Evolutionary conservation across 2,888 invertebrate genomes (phyloP), one percentile per base, ranked within the genome.

Genomic region (Trissonchulus latispiculum): DNA sequence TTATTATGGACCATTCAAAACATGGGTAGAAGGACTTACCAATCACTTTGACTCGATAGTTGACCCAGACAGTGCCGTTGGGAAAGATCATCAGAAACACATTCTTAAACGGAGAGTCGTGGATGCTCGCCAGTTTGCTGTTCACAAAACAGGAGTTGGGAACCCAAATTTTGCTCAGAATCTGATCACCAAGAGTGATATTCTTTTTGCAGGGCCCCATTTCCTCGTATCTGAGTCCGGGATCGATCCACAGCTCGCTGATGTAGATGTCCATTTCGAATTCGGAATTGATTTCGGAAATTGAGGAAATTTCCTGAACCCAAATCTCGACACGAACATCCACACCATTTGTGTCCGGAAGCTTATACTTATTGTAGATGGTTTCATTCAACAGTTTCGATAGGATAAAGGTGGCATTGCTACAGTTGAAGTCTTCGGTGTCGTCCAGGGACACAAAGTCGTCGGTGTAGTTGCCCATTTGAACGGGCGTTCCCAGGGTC

Each of bases 131-230:
- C 35, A 33, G 35, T 36, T 69, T 69, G n/a, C 69, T 69, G 69
- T 69, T 69, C n/a, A 69, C 35, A 69, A 69, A 69, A 69, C 69
- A 69, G 33, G 69, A 69, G n/a, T 69, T 69, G 8, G 69, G 69
- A 31, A 32, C 35, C 69, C 69, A 69, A 2, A 69, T 32, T 69
- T 69, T 69, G 68, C 79, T 76, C 8, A 69, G n/a, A 3, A 69
- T 36, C n/a, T 69, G 32, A n/a, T 69, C 32, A 36, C 69, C 35
- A 15, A 69, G 32, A 15, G 69, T 32, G 35, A 69, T 69, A 36
- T 69, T 69, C 18, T 69, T 29, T 35, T 69, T 69, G 36, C 69
- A 69, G 8, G 69, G 69, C 29, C 35, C 35, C 69, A 69, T 33
- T 33, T 69, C 33, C 23, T 29, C 35, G 35, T 32, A 69, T 3